Evolutionary conservation across 1,140 invertebrate species (phyloP).

Genomic region (Brachionus plicatilis): DNA sequence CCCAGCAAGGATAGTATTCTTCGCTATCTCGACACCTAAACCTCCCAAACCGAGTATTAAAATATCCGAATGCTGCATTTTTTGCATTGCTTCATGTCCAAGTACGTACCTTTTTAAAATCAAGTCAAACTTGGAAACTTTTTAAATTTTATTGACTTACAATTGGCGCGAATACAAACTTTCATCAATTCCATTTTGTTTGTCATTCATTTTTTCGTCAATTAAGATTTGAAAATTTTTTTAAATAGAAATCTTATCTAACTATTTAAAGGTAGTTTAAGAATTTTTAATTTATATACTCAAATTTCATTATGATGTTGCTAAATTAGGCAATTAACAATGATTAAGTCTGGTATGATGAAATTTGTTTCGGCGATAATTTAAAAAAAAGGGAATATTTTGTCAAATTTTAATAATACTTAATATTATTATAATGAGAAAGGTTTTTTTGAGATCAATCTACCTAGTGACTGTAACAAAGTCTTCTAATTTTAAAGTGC

Average conservation of each 20-base stretch:
- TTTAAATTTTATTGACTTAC: not conserved
- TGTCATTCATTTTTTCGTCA: not conserved
- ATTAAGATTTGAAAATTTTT: too few relatives aligned
- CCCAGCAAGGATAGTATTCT: slow-evolving; percentile 93
- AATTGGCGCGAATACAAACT: slow-evolving; percentile 4
- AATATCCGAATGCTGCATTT: slow-evolving; percentile 87
- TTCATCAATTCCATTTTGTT: not conserved
- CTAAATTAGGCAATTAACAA: not conserved
- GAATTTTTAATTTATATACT: too few relatives aligned
- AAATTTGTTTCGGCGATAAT: not conserved
- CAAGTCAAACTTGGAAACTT: not conserved
- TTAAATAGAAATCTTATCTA: too few relatives aligned
- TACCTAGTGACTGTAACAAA: not conserved
- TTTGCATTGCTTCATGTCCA: slow-evolving; percentile 92
- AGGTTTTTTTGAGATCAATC: not conserved
- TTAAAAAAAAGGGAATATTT: not conserved
- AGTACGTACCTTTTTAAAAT: slow-evolving; percentile 64
- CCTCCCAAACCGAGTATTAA: slow-evolving; percentile 88
- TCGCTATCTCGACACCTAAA: slow-evolving; percentile 92
- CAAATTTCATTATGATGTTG: not conserved
- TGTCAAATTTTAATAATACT: not conserved
- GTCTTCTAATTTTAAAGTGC: not conserved
- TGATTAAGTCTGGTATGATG: not conserved
- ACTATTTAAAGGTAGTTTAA: too few relatives aligned
- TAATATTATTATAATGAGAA: not conserved